A percentile compares a stretch with the other conserved stretches of the same genome.
Conservation (phyloP, 2,797 vertebrate genomes). For the Carapus acus region DNA sequence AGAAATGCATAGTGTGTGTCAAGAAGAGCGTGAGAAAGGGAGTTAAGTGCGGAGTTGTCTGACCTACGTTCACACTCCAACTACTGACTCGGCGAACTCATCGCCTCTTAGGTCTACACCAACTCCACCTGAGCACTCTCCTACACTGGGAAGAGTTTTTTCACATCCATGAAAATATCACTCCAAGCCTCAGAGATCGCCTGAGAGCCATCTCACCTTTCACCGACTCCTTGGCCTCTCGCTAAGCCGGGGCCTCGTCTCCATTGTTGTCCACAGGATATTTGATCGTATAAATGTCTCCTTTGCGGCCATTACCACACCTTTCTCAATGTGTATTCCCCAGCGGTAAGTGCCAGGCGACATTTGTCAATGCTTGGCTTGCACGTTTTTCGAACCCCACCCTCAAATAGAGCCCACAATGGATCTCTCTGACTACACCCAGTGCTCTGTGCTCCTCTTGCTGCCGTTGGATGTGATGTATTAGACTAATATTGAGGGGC, state of each 20-base stretch:
- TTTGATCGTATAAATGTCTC: slow-evolving; percentile 32
- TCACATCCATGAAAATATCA: background rate
- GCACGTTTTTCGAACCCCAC: slow-evolving; percentile 32
- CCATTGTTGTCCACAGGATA: slow-evolving; percentile 15
- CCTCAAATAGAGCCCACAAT: slow-evolving; percentile 33
- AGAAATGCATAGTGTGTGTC: too few relatives aligned
- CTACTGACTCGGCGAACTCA: too few relatives aligned
- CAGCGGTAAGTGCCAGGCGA: too few relatives aligned
- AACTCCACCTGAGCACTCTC: too few relatives aligned
- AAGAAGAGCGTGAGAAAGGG: too few relatives aligned
- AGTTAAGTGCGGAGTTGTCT: too few relatives aligned
- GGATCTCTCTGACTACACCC: slow-evolving; percentile 45
- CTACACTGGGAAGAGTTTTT: too few relatives aligned
- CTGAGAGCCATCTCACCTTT: background rate
- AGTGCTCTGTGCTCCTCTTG: slow-evolving; percentile 11
- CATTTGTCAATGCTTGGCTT: too few relatives aligned
- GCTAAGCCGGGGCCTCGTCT: background rate
- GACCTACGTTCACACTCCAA: too few relatives aligned
- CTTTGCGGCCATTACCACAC: slow-evolving; percentile 12
- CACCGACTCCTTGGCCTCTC: background rate
- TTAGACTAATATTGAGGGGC: slow-evolving; percentile 57
- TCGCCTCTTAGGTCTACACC: too few relatives aligned
- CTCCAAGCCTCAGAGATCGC: too few relatives aligned
- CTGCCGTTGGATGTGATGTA: slow-evolving; percentile 50
- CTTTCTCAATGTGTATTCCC: slow-evolving; percentile 16